Base-by-base conservation (phyloP, 2,888 invertebrate genomes). In the Pammene aurita region DNA sequence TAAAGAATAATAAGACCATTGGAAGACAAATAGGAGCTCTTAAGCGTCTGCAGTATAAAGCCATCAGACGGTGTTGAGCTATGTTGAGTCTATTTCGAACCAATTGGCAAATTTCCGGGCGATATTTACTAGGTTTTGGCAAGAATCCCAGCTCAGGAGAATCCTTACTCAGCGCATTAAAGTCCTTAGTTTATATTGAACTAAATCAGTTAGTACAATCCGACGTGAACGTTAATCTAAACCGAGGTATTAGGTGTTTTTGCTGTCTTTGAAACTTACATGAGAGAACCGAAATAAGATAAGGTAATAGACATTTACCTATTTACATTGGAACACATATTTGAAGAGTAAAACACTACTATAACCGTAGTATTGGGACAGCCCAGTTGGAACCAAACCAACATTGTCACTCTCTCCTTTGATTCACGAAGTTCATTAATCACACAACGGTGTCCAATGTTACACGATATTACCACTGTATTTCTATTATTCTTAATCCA, bases 101-200 rank as follows among this genome's bases (percentile, higher is more conserved):
- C 81, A 78, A 78, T 80, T 83, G 84, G 82, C 83, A 82, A 84
- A 81, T 78, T 72, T 73, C 73, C 74, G 74, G 72, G 66, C 72
- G 75, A 76, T 79, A 78, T 80, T 78, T 80, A 78, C 77, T 72
- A 70, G 71, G 64, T 77, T 73, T 76, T 84, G 84, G 84, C 84
- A 80, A 62, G 54, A 67, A 64, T 78, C 81, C 81, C 80, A 70
- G 48, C 72, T 68, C 50, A 58, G 71, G 70, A 70, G 75, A 77
- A 74, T 77, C 34, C 63, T 64, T 55, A 64, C 42, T 26, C 44
- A 35, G 55, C 54, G 44, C 54, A 14, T 41, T 52, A 26, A 35
- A 11, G 34, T 14, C 41, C 42, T 63, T 42, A 54, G 55, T 64
- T 44, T 55, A 64, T 44, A 64, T 44, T 58, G 11, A 44, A 55